A percentile compares a stretch with the other conserved stretches of the same genome.
Evolutionary conservation across 2,113 vertebrate genomes (phyloP).

Genomic region (Platysteira castanea): DNA sequence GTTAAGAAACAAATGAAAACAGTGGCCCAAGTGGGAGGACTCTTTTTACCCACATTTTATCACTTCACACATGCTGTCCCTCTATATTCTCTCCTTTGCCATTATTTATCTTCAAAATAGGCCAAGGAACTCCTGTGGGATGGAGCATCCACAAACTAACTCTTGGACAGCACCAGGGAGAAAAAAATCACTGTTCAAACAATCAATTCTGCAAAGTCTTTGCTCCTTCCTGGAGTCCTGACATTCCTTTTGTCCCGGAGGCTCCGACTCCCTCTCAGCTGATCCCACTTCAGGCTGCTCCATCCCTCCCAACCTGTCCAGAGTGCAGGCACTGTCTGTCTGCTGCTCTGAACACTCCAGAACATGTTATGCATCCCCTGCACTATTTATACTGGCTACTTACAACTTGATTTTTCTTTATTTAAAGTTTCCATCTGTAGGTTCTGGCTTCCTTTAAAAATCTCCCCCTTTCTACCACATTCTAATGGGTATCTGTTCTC

Average conservation of each 20-base stretch:
- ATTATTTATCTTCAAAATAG: neutral
- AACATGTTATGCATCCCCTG: neutral
- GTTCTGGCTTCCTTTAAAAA: neutral
- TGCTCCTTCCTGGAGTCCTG: neutral
- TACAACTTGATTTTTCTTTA: neutral
- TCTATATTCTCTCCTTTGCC: neutral
- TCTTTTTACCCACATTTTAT: neutral
- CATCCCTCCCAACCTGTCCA: neutral
- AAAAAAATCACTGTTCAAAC: neutral
- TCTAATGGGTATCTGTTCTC: neutral
- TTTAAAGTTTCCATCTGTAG: conserved; percentile 13
- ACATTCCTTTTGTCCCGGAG: neutral
- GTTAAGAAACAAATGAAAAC: neutral
- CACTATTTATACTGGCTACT: neutral
- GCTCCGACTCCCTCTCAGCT: neutral
- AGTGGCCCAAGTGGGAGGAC: neutral
- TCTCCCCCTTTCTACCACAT: neutral
- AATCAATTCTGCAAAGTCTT: neutral
- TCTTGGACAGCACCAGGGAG: neutral
- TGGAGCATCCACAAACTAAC: neutral
- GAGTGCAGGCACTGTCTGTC: neutral
- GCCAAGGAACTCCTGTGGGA: neutral
- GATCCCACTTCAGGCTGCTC: neutral
- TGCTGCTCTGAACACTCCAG: neutral
- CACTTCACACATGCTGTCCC: neutral